These are phyloP conservation scores for Macrotis lagotis DNA, from an alignment of 2,113 vertebrate genomes.

Conservation along the genomic window DNA sequence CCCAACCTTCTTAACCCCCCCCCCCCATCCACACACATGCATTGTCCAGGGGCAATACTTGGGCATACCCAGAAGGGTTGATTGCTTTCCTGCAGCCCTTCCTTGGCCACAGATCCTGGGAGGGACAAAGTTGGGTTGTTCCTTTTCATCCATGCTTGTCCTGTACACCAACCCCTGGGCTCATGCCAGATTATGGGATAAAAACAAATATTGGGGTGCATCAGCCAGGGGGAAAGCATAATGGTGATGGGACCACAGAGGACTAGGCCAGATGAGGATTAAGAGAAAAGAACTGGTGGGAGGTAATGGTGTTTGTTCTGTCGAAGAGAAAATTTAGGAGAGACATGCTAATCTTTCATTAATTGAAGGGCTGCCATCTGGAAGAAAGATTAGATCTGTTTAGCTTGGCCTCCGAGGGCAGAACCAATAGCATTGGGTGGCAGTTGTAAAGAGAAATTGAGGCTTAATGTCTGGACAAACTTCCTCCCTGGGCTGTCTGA, in stretches of 20 bases:
- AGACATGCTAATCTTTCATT: background rate
- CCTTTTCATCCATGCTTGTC: background rate
- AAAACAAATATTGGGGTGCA: background rate
- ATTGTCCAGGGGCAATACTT: no score
- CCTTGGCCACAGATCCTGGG: no score
- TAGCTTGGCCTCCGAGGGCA: background rate
- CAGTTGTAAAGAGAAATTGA: background rate
- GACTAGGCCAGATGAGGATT: background rate
- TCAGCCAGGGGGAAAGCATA: background rate
- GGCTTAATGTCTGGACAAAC: background rate
- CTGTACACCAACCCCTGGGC: background rate
- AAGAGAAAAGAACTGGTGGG: background rate
- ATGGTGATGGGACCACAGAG: background rate
- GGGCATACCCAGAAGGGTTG: no score
- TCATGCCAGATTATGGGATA: background rate
- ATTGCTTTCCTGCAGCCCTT: background rate
- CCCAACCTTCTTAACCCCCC: no score
- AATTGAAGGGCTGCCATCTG: background rate
- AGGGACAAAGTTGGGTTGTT: background rate
- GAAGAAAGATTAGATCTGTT: background rate
- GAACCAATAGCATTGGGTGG: background rate
- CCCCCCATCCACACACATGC: no score
- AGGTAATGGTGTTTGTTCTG: background rate
- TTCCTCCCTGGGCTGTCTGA: background rate
- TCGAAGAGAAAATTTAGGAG: background rate